Evolutionary conservation across 2,797 vertebrate species (phyloP).

Genomic region (Spinus olivaceus): DNA sequence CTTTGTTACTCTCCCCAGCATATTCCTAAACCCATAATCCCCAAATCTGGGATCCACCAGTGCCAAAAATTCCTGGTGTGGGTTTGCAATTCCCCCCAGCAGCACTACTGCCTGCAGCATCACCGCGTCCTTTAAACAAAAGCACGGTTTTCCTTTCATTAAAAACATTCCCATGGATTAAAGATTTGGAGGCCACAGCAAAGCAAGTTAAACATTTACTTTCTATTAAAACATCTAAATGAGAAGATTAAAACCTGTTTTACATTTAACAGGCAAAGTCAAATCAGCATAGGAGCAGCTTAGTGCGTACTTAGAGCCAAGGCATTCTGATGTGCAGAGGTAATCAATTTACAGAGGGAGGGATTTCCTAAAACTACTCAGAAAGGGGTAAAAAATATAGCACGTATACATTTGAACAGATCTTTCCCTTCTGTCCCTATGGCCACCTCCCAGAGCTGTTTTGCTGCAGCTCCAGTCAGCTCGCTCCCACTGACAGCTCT

Average conservation of each 20-base stretch:
- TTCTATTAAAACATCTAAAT: constrained; percentile 75
- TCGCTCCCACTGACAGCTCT: constrained; percentile 56
- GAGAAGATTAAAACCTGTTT: constrained; percentile 76
- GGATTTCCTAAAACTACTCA: constrained; percentile 67
- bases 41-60: background rate
- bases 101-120: background rate
- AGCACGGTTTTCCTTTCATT: constrained; percentile 26
- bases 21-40: background rate
- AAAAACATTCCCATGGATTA: constrained; percentile 55
- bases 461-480: constrained; percentile 58
- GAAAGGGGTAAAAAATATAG: background rate
- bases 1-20: fast-evolving
- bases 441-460: constrained; percentile 45
- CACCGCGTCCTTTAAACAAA: background rate
- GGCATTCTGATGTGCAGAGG: constrained; percentile 32
- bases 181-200: constrained; percentile 62
- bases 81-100: background rate
- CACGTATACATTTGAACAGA: constrained; percentile 35
- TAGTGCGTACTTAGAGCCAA: background rate
- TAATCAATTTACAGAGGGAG: constrained; percentile 64
- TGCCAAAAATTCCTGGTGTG: background rate
- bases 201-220: constrained; percentile 72
- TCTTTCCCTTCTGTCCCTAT: constrained; percentile 67
- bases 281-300: constrained; percentile 49
- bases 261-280: constrained; percentile 60